These are phyloP conservation scores for Drosophila ficusphila DNA, from an alignment of 1,140 invertebrate species.

Conservation along the genomic window DNA sequence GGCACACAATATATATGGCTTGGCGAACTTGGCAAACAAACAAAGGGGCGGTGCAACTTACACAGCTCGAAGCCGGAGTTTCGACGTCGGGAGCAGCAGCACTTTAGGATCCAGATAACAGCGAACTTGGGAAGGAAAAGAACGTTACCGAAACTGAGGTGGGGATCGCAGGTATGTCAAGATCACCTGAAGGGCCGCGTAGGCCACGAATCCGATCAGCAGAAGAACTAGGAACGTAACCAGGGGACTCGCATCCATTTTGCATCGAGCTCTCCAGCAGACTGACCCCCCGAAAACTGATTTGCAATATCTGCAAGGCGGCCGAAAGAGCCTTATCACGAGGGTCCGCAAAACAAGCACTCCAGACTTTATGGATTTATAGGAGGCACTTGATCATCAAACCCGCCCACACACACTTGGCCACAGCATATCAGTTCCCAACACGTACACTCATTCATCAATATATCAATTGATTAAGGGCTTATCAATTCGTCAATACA, in stretches of 20 bases:
- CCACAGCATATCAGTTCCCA: constrained; percentile 24
- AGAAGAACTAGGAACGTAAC: constrained; percentile 43
- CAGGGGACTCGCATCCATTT: constrained; percentile 49
- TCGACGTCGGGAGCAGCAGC: constrained; percentile 26
- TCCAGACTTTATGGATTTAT: constrained; percentile 51
- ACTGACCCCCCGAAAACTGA: constrained; percentile 51
- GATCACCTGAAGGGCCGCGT: constrained; percentile 59
- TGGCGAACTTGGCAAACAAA: neutral
- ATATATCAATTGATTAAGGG: constrained; percentile 10
- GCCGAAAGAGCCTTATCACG: constrained; percentile 10
- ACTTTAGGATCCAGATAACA: constrained; percentile 50
- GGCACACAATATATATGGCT: constrained; percentile 21
- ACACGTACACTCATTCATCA: neutral
- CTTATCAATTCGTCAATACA: constrained; percentile 5
- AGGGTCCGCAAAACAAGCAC: constrained; percentile 33
- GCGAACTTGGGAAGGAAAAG: constrained; percentile 33
- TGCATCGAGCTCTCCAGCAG: constrained; percentile 40
- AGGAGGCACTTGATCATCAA: constrained; percentile 33
- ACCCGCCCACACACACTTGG: constrained; percentile 26
- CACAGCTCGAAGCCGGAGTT: constrained; percentile 14
- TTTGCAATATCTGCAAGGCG: constrained; percentile 35
- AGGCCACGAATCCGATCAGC: constrained; percentile 44
- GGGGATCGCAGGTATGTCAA: too few relatives aligned
- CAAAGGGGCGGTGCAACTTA: constrained; percentile 20
- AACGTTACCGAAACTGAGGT: neutral